These are phyloP conservation scores for Plagodis pulveraria DNA, from an alignment of 2,888 invertebrate genomes.

Conservation along the genomic window DNA sequence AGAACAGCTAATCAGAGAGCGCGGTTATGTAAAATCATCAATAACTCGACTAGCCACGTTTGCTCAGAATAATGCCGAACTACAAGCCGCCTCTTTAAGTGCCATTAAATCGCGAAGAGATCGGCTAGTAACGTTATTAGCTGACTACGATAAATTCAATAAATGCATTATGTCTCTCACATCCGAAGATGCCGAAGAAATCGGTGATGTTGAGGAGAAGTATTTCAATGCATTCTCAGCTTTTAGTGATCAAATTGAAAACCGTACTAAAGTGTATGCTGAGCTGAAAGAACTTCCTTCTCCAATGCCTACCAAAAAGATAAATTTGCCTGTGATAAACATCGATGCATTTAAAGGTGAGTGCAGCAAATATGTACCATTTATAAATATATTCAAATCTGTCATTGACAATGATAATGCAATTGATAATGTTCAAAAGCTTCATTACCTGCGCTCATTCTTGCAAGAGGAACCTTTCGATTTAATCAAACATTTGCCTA, in stretches of 20 bases:
- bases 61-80: neutral
- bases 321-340: neutral
- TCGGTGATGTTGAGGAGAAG: neutral
- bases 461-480: slow-evolving; percentile 1
- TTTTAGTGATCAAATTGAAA: neutral
- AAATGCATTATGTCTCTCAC: neutral
- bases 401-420: slow-evolving; percentile 3
- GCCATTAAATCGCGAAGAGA: neutral
- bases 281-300: neutral
- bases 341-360: neutral
- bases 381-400: neutral
- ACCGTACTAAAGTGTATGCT: too few relatives aligned
- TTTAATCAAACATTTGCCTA: slow-evolving; percentile 1
- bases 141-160: slow-evolving; percentile 2
- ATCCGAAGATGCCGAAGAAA: neutral
- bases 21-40: slow-evolving; percentile 1
- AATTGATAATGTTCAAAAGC: slow-evolving; percentile 5
- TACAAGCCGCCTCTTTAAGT: neutral
- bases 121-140: neutral
- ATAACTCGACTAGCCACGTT: neutral
- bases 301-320: neutral
- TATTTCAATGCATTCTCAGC: neutral
- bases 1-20: slow-evolving; percentile 1
- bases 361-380: slow-evolving; percentile 3
- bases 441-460: slow-evolving; percentile 4